phyloP scores from a whole-genome alignment of 2,888 invertebrate species.

The Ceramica pisi region DNA sequence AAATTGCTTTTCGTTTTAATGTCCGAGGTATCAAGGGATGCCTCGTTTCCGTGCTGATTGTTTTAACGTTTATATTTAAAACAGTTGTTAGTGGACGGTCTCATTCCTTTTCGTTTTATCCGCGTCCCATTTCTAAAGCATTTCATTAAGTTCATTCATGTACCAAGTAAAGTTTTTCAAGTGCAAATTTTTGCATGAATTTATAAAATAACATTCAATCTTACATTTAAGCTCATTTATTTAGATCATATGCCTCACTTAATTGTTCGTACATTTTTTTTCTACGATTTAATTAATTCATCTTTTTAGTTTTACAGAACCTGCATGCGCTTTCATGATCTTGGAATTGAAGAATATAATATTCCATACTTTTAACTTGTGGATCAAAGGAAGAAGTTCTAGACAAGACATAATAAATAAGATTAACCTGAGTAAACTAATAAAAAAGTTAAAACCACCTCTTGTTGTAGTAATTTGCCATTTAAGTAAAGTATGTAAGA shows the following conservation, averaged over 20 bases:
- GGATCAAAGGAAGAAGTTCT: background rate
- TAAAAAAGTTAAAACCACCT: background rate
- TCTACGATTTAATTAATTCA: constrained; percentile 25
- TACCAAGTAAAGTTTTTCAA: constrained; percentile 8
- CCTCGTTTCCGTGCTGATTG: constrained; percentile 75
- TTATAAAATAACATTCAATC: background rate
- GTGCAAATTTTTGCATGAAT: background rate
- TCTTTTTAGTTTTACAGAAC: constrained; percentile 53
- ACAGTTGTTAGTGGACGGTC: constrained; percentile 68
- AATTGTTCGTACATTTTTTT: constrained; percentile 24
- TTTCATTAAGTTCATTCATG: constrained; percentile 53
- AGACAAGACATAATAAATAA: background rate
- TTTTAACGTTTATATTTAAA: constrained; percentile 70
- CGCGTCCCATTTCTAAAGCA: constrained; percentile 37
- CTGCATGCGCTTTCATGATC: constrained; percentile 45
- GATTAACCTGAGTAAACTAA: background rate
- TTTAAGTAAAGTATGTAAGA: no score
- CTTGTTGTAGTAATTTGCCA: constrained; percentile 33
- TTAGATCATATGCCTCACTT: background rate
- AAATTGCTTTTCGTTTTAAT: constrained; percentile 85
- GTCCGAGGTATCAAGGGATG: constrained; percentile 79
- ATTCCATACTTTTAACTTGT: background rate
- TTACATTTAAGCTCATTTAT: constrained; percentile 1
- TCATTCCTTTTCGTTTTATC: constrained; percentile 56
- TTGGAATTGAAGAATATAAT: constrained; percentile 31